phyloP scores from a whole-genome alignment of 2,797 vertebrate genomes.

The Eurystomus glaucurus region DNA sequence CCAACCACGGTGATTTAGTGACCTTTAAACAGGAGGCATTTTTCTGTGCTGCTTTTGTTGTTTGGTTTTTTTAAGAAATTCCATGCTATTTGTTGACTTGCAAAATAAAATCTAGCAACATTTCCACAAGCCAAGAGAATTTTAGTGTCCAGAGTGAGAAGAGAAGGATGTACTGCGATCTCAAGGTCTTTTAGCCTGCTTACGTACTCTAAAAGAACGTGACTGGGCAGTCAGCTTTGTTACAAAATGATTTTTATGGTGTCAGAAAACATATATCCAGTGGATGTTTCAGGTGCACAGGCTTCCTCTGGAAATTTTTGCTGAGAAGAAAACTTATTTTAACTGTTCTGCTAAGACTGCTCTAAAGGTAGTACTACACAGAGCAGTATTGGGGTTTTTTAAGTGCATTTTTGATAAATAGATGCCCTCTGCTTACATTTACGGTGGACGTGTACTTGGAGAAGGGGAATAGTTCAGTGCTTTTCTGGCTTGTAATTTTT shows the following conservation, averaged over 20 bases:
- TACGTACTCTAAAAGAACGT: not conserved
- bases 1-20: too few species aligned
- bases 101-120: not conserved
- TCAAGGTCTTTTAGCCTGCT: not conserved
- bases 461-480: not conserved
- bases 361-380: not conserved
- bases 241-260: not conserved
- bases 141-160: not conserved
- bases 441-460: not conserved
- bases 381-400: not conserved
- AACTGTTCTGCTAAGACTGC: not conserved
- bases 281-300: fast-evolving
- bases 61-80: not conserved
- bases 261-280: not conserved
- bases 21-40: not conserved
- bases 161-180: not conserved
- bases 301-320: not conserved
- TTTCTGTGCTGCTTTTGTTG: not conserved
- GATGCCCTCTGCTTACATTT: not conserved
- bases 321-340: not conserved
- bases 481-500: not conserved
- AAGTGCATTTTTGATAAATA: not conserved
- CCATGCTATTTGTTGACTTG: not conserved
- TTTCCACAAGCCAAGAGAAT: not conserved
- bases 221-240: not conserved